Base-by-base conservation (phyloP, 1,140 invertebrate genomes). In the Apis cerana region DNA sequence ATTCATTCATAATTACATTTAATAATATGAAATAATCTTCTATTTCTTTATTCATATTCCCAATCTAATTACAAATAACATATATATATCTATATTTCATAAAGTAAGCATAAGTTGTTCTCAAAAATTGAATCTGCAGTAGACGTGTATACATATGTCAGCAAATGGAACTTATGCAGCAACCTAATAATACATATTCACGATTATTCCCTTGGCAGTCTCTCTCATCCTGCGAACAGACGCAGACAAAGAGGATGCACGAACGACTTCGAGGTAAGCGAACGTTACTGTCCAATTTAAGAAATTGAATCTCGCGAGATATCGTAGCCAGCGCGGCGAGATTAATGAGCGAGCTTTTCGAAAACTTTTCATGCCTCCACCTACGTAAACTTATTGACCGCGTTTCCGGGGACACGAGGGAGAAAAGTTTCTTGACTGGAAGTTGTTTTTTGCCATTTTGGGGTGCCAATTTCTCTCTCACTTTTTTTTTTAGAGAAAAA, bases 291-390 rank as follows among this genome's bases (percentile, higher is more conserved):
- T 70, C 23, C 58, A 80, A 80, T 80, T 72, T 65, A 75, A 67
- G 52, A 81, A 81, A 81, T 81, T 75, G 79, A 75, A 81, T 81
- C 50, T 58, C 79, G 43, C 79, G 61, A 67, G 74, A 75, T 72
- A 72, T 75, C 72, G 71, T 64, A 67, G 27, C 52, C 70, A 23
- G 11, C 50, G 52, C 11, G 61, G 33, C 71, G 72, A 81, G 79
- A 81, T 81, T 81, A 81, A 81, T 75, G 79, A 81, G 79, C 79
- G n/a, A 10, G 72, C 71, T 67, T 80, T 62, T 67, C 62, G 17
- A 58, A 43, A 81, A 81, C 71, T 81, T 75, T 62, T 58, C 77
- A 50, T 62, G 13, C 48, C 50, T 19, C 48, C 27, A 11, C 50
- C 43, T 33, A 65, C 50, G 61, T 10, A 17, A 75, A 76, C 75